Base-by-base conservation (phyloP, 2,888 invertebrate genomes). In the Phengaris alcon region DNA sequence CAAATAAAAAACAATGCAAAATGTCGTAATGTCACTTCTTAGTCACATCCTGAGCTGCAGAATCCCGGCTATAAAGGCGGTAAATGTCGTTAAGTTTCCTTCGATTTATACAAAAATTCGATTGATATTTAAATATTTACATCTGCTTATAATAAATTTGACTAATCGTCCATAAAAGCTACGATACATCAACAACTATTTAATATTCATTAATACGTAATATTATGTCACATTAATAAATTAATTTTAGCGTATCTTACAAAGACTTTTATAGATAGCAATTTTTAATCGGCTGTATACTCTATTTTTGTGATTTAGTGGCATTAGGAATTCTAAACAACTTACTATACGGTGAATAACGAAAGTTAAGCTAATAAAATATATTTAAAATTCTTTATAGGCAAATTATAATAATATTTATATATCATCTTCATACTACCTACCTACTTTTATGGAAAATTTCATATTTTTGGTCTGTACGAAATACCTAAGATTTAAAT, bases 1-100 rank as follows among this genome's bases (percentile, higher is more conserved):
- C 7, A 35, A 70, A 72, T n/a, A 64, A 70, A 72, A 72, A 72
- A 72, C 72, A 72, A 72, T 72, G 35, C 72, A 72, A 52, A 72
- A 72, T 22, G 51, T 74, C 74, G 64, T 51, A 74, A 64, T 74
- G 51, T 22, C 64, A 64, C 51, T 22, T 3, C 64, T 74, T 74
- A 74, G 74, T 74, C 74, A 74, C 13, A 22, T 74, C 57, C 74
- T 51, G 8, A 59, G 22, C 48, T 12, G 48, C 10, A 22, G 15
- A 48, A 48, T 69, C 69, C 48, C 46, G 69, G 48, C 64, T 64
- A 35, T 64, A 64, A 35, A 64, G 9, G 64, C 48, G 22, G 52
- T 70, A 15, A 70, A 70, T 22, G 51, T 22, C 5, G 22, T 52
- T 35, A 35, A 22, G 52, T 35, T 52, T 72, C 72, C 72, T 72